Conservation (phyloP, 2,888 invertebrate species). For the Epinotia brunnichana region DNA sequence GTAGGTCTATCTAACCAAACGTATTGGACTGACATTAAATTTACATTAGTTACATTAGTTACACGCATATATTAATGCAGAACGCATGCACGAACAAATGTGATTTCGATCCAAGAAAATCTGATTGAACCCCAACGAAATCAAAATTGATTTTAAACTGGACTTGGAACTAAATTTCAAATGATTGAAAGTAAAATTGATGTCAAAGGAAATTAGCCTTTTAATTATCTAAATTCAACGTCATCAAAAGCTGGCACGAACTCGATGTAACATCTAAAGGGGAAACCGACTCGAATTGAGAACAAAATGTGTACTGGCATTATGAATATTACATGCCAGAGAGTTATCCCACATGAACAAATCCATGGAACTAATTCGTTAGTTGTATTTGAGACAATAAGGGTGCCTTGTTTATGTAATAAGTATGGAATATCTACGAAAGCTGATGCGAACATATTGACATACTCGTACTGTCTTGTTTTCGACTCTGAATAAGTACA, state of each 20-base stretch:
- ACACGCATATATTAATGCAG: background rate
- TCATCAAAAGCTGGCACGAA: background rate
- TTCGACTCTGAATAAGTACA: too few relatives aligned
- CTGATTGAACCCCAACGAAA: background rate
- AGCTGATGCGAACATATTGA: too few relatives aligned
- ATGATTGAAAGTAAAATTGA: background rate
- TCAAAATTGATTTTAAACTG: background rate
- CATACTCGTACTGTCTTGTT: too few relatives aligned
- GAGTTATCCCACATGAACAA: slow-evolving; percentile 12
- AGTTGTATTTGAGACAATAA: background rate
- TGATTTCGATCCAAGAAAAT: background rate
- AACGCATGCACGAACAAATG: too few relatives aligned
- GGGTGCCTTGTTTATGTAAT: background rate
- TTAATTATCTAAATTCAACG: background rate
- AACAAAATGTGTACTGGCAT: background rate
- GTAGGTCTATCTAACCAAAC: background rate
- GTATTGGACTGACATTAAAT: background rate
- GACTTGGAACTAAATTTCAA: background rate
- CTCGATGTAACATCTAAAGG: background rate
- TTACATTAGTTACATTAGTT: background rate
- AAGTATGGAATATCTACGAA: background rate
- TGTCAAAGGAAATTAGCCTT: background rate
- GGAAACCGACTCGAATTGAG: background rate
- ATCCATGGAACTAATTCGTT: slow-evolving; percentile 8
- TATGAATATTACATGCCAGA: slow-evolving; percentile 21